Evolutionary conservation across 2,113 vertebrate genomes (phyloP), one percentile per base, ranked within the genome.

Genomic region (Crotalus tigris): DNA sequence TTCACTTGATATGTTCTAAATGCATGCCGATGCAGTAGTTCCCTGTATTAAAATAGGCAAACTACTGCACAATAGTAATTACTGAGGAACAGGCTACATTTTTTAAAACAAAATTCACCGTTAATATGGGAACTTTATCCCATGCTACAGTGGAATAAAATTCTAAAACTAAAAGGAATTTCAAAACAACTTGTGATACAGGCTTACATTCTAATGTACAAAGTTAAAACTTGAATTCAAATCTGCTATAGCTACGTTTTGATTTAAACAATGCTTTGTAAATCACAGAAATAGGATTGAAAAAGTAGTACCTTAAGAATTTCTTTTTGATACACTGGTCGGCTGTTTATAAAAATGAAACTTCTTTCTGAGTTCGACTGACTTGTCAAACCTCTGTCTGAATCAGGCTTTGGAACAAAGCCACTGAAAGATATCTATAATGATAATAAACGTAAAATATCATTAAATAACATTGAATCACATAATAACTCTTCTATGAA

Each of bases 281-380:
- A 64, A 54, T 26, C 29, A 39, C 69, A 53, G 15, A 95, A 87
- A 95, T 92, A 33, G 1, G 0, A n/a, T 26, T 85, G 19, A 81
- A 85, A 75, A 11, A 91, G 93, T 98, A 99, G 93, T 98, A 99
- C 99, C 99, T 99, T 99, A 93, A 99, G 96, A 92, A 99, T 98
- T n/a, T 99, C 99, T 97, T 99, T 99, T 17, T 98, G 98, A 94
- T 98, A 97, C 94, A 99, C 96, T 1, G 99, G 99, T 49, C 99
- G 98, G 93, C 96, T 97, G 92, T 99, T 99, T 95, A 99, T 96
- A 94, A 98, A 99, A 94, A 99, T 94, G 55, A 99, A 99, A 51
- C 98, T 99, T 96, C 97, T 98, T 94, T 99, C 99, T 88, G 98
- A 97, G 90, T 96, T 97, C 44, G 98, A 98, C 90, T 98, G 98